A percentile compares a stretch with the other conserved stretches of the same genome.
Conservation (phyloP, 2,113 vertebrate species). For the Eretmochelys imbricata region DNA sequence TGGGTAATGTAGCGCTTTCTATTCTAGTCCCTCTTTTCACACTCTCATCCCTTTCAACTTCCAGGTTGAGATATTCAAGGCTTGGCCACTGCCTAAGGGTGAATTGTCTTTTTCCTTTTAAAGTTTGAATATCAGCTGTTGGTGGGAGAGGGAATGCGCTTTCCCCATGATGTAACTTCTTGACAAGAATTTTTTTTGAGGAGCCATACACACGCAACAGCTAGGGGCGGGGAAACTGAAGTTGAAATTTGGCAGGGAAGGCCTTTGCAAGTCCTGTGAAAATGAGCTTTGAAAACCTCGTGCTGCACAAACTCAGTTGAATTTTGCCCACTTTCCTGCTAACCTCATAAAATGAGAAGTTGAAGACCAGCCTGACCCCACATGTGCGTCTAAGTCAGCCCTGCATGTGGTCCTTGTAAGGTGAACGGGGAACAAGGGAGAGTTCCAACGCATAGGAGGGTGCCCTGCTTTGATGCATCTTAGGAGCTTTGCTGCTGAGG, state of each 20-base stretch:
- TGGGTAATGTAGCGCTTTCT: neutral
- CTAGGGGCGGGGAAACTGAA: accelerated
- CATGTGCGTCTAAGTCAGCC: neutral
- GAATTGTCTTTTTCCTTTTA: neutral
- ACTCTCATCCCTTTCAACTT: accelerated
- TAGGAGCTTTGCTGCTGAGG: neutral
- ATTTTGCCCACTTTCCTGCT: neutral
- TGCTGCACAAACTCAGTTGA: neutral
- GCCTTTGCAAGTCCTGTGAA: neutral
- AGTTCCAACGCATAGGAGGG: neutral
- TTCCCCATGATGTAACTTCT: neutral
- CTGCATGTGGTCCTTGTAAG: neutral
- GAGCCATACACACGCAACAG: accelerated
- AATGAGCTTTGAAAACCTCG: neutral
- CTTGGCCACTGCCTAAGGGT: neutral
- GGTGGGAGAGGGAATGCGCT: neutral
- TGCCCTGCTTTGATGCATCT: accelerated
- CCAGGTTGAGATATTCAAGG: neutral
- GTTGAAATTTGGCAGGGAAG: neutral
- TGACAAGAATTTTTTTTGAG: neutral
- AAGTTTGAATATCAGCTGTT: neutral
- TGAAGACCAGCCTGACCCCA: accelerated
- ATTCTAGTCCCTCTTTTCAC: neutral
- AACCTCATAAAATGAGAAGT: neutral
- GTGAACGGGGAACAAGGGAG: neutral